Conservation (phyloP, 2,797 vertebrate species). For the Onychomys arenicola region DNA sequence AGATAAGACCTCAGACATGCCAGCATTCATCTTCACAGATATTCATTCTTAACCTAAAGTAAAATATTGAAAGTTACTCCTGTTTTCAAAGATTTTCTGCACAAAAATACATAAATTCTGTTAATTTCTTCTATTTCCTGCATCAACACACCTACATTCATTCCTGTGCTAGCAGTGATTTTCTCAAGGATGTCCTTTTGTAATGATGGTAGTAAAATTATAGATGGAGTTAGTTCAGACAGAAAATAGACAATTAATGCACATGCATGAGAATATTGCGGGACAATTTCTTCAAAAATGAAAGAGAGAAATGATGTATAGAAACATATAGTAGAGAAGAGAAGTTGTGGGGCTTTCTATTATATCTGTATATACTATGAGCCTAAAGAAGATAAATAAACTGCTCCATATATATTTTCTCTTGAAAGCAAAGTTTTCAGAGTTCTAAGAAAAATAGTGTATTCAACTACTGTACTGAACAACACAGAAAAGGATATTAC, state of each 20-base stretch:
- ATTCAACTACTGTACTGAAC: too few relatives aligned
- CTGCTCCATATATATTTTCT: neutral
- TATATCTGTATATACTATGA: neutral
- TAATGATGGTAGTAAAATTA: neutral
- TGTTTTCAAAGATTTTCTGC: neutral
- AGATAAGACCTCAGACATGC: neutral
- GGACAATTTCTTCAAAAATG: neutral
- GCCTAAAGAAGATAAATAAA: neutral
- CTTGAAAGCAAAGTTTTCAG: neutral
- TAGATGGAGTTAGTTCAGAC: neutral
- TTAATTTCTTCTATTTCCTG: neutral
- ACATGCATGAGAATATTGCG: neutral
- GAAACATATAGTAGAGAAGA: neutral
- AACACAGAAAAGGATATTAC: neutral
- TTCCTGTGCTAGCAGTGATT: neutral
- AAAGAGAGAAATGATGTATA: neutral
- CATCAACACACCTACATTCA: neutral
- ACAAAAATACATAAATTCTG: neutral
- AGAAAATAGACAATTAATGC: neutral
- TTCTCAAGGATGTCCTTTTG: neutral
- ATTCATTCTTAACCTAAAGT: neutral
- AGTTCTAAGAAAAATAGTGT: neutral
- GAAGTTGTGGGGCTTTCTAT: neutral
- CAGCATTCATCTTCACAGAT: neutral
- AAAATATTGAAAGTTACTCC: neutral